These are phyloP conservation scores for Tympanoctomys barrerae DNA, from an alignment of 2,797 vertebrate species.

Conservation along the genomic window DNA sequence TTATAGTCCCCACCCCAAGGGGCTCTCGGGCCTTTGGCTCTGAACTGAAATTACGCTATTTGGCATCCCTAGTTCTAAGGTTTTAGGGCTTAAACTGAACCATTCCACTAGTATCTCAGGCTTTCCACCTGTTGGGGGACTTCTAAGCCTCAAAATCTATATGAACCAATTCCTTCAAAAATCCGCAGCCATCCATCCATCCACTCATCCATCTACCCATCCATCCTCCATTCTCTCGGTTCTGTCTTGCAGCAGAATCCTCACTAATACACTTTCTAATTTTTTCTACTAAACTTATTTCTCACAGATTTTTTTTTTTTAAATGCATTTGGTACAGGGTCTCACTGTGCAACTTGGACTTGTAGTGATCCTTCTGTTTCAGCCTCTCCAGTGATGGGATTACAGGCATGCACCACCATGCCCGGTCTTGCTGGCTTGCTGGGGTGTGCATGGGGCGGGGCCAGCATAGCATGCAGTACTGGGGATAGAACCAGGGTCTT, in stretches of 20 bases:
- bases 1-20: neutral
- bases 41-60: neutral
- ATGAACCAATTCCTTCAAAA: neutral
- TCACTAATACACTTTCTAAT: neutral
- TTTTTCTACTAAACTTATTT: neutral
- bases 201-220: neutral
- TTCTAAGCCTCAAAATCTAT: neutral
- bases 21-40: neutral
- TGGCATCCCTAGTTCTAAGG: neutral
- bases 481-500: too few relatives aligned
- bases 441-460: too few relatives aligned
- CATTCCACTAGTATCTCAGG: neutral
- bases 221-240: neutral
- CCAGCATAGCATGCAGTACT: too few relatives aligned
- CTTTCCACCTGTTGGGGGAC: neutral
- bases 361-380: too few relatives aligned
- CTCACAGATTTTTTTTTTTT: neutral
- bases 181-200: neutral
- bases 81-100: neutral
- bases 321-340: too few relatives aligned
- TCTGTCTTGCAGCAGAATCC: neutral
- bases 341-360: too few relatives aligned
- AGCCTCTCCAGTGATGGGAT: too few relatives aligned
- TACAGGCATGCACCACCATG: too few relatives aligned
- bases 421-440: too few relatives aligned